A percentile compares a stretch with the other conserved stretches of the same genome.
These are phyloP conservation scores for Xanthorhoe spadicearia DNA, from an alignment of 2,888 invertebrate species.

Conservation along the genomic window DNA sequence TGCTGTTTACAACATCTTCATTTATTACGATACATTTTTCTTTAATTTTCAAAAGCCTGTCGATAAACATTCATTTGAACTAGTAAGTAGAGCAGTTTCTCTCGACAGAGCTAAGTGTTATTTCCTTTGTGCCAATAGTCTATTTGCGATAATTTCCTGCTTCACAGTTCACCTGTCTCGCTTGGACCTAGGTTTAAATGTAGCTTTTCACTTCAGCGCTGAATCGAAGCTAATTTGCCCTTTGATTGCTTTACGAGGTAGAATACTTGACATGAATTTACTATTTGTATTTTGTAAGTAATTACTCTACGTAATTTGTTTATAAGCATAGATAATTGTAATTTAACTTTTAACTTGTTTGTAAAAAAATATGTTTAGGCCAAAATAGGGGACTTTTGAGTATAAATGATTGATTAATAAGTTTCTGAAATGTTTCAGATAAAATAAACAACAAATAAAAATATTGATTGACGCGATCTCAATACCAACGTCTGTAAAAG, in stretches of 20 bases:
- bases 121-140: slow-evolving; percentile 74
- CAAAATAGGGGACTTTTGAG: too few relatives aligned
- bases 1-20: slow-evolving; percentile 10
- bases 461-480: slow-evolving; percentile 8
- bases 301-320: too few relatives aligned
- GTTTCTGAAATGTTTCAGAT: background rate
- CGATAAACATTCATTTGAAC: background rate
- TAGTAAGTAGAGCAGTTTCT: slow-evolving; percentile 34
- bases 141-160: slow-evolving; percentile 67
- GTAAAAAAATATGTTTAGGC: too few relatives aligned
- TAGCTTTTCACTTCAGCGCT: slow-evolving; percentile 16
- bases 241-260: background rate
- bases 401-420: background rate
- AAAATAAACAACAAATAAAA: slow-evolving; percentile 7
- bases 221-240: slow-evolving; percentile 15
- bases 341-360: too few relatives aligned
- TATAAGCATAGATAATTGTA: too few relatives aligned
- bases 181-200: slow-evolving; percentile 52
- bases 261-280: background rate
- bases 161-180: slow-evolving; percentile 55
- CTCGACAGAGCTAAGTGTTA: slow-evolving; percentile 55
- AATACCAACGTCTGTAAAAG: slow-evolving; percentile 32
- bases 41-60: background rate
- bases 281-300: background rate
- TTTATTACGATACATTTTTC: slow-evolving; percentile 9